phyloP scores from a whole-genome alignment of 2,113 vertebrate species.

The Irena cyanogastra region DNA sequence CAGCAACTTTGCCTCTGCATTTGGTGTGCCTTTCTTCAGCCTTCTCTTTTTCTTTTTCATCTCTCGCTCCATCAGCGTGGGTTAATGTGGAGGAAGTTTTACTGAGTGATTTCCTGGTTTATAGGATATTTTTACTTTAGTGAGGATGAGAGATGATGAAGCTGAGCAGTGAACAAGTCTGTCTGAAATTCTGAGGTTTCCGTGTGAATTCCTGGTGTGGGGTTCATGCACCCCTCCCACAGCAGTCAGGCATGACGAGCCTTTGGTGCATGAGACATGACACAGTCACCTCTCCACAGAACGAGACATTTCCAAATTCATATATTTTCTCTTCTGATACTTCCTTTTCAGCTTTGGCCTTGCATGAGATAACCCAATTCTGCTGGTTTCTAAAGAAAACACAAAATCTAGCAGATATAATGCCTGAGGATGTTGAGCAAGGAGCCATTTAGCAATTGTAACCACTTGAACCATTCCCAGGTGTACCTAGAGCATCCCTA shows the following conservation, averaged over 20 bases:
- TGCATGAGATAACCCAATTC: not conserved
- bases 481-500: not conserved
- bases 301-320: not conserved
- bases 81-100: not conserved
- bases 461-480: not conserved
- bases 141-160: not conserved
- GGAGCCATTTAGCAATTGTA: not conserved
- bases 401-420: not conserved
- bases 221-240: not conserved
- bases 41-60: not conserved
- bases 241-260: not conserved
- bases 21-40: not conserved
- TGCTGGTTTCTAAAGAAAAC: not conserved
- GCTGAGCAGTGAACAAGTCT: not conserved
- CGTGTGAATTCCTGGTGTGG: not conserved
- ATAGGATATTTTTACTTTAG: not conserved
- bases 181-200: not conserved
- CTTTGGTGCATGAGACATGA: not conserved
- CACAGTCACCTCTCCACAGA: not conserved
- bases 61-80: not conserved
- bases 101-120: not conserved
- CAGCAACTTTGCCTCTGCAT: not conserved
- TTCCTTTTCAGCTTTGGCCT: conserved; percentile 16
- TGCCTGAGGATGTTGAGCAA: not conserved
- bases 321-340: not conserved